Base-by-base conservation (phyloP, 2,888 invertebrate genomes). In the Noctua janthina region DNA sequence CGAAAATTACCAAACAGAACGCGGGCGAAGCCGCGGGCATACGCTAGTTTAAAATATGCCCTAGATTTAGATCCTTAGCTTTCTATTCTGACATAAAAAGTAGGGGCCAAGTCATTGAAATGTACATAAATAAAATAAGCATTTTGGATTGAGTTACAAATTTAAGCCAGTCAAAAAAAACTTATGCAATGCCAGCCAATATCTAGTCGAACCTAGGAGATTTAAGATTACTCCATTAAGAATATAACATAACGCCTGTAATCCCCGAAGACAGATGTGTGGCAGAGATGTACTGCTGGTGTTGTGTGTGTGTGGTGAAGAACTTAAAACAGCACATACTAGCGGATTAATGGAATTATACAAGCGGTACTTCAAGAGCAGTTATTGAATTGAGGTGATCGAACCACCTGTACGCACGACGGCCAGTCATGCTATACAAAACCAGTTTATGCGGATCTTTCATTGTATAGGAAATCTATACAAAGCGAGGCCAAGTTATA, bases 321-420 rank as follows among this genome's bases (percentile, higher is more conserved):
- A 64, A 35, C 17, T 17, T 35, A 17, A 64, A 64, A 64, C 35
- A 8, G n/a, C 23, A 46, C 5, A 35, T 35, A n/a, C 15, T 67
- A 7, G n/a, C 13, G 17, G 68, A 46, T 29, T 43, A n/a, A n/a
- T 59, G n/a, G n/a, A 59, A n/a, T 56, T 3, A 23, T 68, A 29
- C 5, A 46, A n/a, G 64, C 64, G 29, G 29, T 29, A 59, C n/a
- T 11, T 59, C 7, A n/a, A 67, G 23, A n/a, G 15, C 8, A 8
- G n/a, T 29, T 51, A 20, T 20, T 70, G 51, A 51, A 70, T 68
- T 35, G 10, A 64, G 69, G 83, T 77, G 77, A 51, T 59, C 39
- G 56, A 81, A 56, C 69, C 23, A 54, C 54, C 62, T 51, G 29
- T 66, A 29, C 29, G 29, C 29, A 29, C 29, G 29, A 29, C 29